A percentile compares a stretch with the other conserved stretches of the same genome.
These are phyloP conservation scores for Apis cerana DNA, from an alignment of 1,140 invertebrate genomes.

Conservation along the genomic window DNA sequence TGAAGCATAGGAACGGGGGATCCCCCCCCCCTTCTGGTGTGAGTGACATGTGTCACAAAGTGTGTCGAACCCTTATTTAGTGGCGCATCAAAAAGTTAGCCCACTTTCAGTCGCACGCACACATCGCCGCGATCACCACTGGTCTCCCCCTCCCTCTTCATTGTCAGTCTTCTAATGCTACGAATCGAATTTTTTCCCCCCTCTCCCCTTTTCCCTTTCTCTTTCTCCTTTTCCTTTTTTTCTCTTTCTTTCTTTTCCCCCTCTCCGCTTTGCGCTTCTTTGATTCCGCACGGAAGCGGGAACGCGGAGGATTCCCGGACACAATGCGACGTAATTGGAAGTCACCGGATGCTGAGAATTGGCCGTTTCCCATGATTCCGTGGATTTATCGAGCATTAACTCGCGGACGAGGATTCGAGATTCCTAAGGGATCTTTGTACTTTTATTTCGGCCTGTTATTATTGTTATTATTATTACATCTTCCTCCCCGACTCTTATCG, in stretches of 20 bases:
- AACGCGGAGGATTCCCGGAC: constrained; percentile 21
- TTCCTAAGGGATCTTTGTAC: too few species aligned
- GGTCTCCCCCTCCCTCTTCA: background rate
- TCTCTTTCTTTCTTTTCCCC: background rate
- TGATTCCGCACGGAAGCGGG: constrained; percentile 19
- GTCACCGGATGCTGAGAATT: constrained; percentile 53
- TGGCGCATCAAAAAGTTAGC: constrained; percentile 39
- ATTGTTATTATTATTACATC: too few species aligned
- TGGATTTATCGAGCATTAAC: constrained; percentile 13
- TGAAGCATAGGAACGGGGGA: background rate
- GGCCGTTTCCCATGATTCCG: constrained; percentile 47
- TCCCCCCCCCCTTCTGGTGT: constrained; percentile 23
- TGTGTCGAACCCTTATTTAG: constrained; percentile 51
- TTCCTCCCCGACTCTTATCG: too few species aligned
- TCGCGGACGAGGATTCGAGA: background rate
- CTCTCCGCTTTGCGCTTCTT: background rate
- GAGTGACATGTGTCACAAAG: constrained; percentile 59
- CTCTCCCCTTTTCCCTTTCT: background rate
- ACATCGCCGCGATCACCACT: background rate
- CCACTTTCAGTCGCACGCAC: background rate
- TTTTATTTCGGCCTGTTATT: too few species aligned
- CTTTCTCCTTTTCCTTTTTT: background rate
- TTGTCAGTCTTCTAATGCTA: constrained; percentile 36
- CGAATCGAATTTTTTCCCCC: constrained; percentile 7
- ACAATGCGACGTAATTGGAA: constrained; percentile 54